These are phyloP conservation scores for Odontomyia ornata DNA, from an alignment of 2,888 invertebrate species.

Conservation along the genomic window DNA sequence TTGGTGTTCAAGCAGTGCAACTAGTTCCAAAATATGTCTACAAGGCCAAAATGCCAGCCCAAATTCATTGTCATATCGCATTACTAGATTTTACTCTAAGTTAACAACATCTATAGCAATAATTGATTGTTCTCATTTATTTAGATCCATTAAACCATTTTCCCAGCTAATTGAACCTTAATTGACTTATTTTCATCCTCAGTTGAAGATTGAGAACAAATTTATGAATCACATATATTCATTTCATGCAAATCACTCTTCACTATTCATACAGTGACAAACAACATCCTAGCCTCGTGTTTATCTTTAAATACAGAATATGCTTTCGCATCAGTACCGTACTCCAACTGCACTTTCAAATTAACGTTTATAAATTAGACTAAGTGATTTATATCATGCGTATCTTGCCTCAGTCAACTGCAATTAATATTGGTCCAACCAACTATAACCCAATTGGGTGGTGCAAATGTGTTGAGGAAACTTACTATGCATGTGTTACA, in stretches of 20 bases:
- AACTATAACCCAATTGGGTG: conserved; percentile 32
- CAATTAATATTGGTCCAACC: conserved; percentile 46
- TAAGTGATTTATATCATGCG: conserved; percentile 49
- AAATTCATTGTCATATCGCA: too few relatives aligned
- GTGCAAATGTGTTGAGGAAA: neutral
- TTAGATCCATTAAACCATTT: too few relatives aligned
- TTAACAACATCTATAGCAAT: too few relatives aligned
- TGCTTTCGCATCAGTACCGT: neutral
- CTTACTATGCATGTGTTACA: conserved; percentile 37
- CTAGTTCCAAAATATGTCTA: too few relatives aligned
- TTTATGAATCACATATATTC: neutral
- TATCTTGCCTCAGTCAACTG: conserved; percentile 41
- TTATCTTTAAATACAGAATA: neutral
- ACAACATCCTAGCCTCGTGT: neutral
- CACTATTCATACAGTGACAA: neutral
- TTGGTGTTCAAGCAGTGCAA: too few relatives aligned
- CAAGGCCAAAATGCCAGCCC: too few relatives aligned
- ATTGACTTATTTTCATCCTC: conserved; percentile 17
- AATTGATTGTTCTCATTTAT: too few relatives aligned
- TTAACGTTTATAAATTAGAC: conserved; percentile 44
- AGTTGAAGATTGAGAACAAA: conserved; percentile 24
- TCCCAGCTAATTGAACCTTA: neutral
- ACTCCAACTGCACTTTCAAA: conserved; percentile 39
- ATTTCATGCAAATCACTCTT: neutral
- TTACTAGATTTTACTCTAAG: too few relatives aligned